These are phyloP conservation scores for Bombus balteatus DNA, from an alignment of 1,140 invertebrate genomes.

Conservation along the genomic window DNA sequence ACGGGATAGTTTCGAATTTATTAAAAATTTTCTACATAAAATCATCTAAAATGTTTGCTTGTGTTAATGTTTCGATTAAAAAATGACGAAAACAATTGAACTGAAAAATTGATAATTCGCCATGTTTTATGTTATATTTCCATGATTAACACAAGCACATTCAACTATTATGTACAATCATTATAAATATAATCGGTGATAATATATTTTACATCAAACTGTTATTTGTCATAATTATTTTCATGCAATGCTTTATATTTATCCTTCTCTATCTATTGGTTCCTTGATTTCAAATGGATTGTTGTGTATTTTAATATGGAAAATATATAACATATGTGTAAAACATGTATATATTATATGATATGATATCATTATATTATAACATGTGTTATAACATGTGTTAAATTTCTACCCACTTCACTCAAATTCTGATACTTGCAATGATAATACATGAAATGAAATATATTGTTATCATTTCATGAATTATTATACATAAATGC, in stretches of 20 bases:
- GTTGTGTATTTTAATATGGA: not conserved
- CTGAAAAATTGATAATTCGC: not conserved
- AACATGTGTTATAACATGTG: not conserved
- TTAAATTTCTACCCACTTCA: not conserved
- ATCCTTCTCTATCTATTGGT: not conserved
- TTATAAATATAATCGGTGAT: not conserved
- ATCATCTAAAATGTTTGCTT: not conserved
- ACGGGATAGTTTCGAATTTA: not conserved
- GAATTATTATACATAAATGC: not conserved
- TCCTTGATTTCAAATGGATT: not conserved
- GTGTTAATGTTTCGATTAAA: not conserved
- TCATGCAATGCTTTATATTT: not conserved
- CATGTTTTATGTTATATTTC: not conserved
- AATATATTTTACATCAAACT: not conserved
- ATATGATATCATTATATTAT: not conserved
- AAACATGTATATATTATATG: not conserved
- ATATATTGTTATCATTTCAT: not conserved
- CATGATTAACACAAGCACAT: not conserved
- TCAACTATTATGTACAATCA: not conserved
- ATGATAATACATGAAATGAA: not conserved
- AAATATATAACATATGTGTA: not conserved
- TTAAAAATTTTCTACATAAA: not conserved
- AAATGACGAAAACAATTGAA: constrained; percentile 37
- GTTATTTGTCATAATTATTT: not conserved
- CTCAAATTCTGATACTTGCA: not conserved